Conservation (phyloP, 2,797 vertebrate species). For the Ibycter americanus region DNA sequence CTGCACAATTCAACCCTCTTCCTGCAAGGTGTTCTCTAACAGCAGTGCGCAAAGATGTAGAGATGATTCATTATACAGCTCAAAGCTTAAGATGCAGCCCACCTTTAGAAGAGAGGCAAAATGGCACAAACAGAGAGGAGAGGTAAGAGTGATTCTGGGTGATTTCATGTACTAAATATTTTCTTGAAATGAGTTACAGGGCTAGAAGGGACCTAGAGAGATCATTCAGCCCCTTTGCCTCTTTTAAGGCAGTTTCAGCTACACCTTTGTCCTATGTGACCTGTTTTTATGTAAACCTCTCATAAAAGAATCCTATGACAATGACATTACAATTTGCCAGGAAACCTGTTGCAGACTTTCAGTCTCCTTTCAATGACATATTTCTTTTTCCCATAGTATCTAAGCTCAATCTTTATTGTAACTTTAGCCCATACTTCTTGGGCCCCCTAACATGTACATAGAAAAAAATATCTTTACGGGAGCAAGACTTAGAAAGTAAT, state of each 20-base stretch:
- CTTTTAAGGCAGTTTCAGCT: not conserved
- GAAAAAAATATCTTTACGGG: not conserved
- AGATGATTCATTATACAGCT: not conserved
- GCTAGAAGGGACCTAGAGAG: not conserved
- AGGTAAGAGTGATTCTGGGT: not conserved
- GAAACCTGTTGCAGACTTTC: not conserved
- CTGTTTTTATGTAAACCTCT: not conserved
- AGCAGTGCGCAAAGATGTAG: not conserved
- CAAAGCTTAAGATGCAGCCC: not conserved
- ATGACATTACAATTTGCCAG: not conserved
- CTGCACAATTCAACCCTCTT: not conserved
- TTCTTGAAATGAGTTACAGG: not conserved
- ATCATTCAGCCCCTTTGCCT: not conserved
- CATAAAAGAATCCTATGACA: not conserved
- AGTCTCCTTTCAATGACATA: not conserved
- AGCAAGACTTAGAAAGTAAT: not conserved
- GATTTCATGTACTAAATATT: not conserved
- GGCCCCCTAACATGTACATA: accelerated
- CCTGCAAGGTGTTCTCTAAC: not conserved
- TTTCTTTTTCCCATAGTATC: not conserved
- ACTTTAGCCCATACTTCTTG: not conserved
- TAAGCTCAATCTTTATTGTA: not conserved
- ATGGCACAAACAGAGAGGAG: not conserved
- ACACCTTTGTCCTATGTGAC: not conserved
- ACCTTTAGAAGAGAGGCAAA: not conserved